Percentiles rank a stretch among this genome's conserved stretches.
phyloP scores from a whole-genome alignment of 2,797 vertebrate genomes.

The Peromyscus nudipes region DNA sequence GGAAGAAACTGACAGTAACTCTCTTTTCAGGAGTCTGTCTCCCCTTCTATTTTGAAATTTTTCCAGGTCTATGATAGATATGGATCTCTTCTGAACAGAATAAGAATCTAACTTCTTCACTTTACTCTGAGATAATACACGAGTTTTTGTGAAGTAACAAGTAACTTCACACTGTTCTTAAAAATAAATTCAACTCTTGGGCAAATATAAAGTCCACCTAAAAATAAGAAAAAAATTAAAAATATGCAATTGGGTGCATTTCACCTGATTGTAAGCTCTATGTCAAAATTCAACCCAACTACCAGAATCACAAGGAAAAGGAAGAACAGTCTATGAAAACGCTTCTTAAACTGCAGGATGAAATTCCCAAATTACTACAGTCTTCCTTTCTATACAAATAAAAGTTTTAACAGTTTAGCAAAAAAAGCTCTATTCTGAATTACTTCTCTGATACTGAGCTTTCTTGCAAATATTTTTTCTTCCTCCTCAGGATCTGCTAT shows the following conservation, averaged over 20 bases:
- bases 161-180: neutral
- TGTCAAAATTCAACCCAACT: neutral
- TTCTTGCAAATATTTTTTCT: neutral
- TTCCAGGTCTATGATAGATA: neutral
- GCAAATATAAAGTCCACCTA: slow-evolving; percentile 28
- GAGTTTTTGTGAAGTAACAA: slow-evolving; percentile 25
- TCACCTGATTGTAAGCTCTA: slow-evolving; percentile 46
- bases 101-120: neutral
- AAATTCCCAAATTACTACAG: neutral
- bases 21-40: slow-evolving; percentile 3
- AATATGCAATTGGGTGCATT: slow-evolving; percentile 9
- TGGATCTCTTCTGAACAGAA: slow-evolving; percentile 29
- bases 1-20: neutral
- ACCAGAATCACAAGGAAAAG: neutral
- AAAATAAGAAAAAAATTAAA: slow-evolving; percentile 39
- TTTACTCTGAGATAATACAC: slow-evolving; percentile 28
- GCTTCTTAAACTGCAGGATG: neutral
- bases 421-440: neutral
- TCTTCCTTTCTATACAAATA: slow-evolving; percentile 1
- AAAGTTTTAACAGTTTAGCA: neutral
- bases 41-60: slow-evolving; percentile 18
- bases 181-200: slow-evolving; percentile 51
- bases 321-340: neutral
- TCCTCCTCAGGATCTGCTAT: neutral
- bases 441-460: slow-evolving; percentile 6